These are phyloP conservation scores for Pachyramphus minor DNA, from an alignment of 2,113 vertebrate species.

Conservation along the genomic window DNA sequence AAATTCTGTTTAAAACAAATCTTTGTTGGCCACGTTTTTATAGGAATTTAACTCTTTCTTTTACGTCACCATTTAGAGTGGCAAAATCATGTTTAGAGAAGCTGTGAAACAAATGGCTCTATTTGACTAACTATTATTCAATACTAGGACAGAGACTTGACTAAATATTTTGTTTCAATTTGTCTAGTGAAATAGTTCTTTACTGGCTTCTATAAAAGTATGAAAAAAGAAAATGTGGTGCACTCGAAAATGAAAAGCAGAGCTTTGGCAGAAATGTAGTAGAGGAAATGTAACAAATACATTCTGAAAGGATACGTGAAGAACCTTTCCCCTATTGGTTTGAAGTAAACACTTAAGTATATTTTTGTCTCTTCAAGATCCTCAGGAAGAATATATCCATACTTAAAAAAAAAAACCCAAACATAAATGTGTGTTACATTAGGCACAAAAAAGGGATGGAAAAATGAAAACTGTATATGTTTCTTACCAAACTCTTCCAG, in stretches of 20 bases:
- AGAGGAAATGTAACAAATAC: background rate
- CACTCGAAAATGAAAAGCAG: background rate
- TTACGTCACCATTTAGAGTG: background rate
- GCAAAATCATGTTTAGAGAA: background rate
- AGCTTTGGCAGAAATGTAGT: background rate
- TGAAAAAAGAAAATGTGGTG: background rate
- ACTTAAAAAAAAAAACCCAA: constrained; percentile 67
- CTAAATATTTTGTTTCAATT: background rate
- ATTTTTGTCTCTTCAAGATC: constrained; percentile 60
- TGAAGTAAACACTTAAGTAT: constrained; percentile 89
- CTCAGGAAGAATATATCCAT: constrained; percentile 87
- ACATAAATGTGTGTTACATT: background rate
- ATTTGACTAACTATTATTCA: background rate
- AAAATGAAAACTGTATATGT: background rate
- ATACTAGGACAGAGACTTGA: background rate
- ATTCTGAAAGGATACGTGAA: constrained; percentile 85
- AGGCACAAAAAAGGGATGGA: background rate
- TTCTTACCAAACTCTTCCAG: constrained; percentile 84
- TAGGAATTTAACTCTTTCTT: background rate
- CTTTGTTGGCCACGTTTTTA: background rate
- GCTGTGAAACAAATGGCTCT: background rate
- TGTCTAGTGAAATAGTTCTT: background rate
- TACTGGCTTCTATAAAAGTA: background rate
- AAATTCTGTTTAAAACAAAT: background rate
- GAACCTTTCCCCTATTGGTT: constrained; percentile 73